These are phyloP conservation scores for Octopus sinensis DNA, from an alignment of 1,140 invertebrate genomes.

Conservation along the genomic window DNA sequence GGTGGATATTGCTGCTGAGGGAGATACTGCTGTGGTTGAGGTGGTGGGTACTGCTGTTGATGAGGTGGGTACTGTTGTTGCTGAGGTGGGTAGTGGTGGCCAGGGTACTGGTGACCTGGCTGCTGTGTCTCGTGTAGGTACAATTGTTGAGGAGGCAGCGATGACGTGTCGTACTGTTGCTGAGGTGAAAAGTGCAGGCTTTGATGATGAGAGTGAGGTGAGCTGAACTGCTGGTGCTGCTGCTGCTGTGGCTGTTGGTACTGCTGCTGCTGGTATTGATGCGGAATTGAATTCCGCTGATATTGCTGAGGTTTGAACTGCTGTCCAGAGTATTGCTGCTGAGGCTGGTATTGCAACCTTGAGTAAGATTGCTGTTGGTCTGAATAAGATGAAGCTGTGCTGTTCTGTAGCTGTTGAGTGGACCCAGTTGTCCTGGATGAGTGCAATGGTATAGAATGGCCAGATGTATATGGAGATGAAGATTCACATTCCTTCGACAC, in stretches of 20 bases:
- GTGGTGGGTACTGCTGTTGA: constrained; percentile 19
- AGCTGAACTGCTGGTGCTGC: neutral
- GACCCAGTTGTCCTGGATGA: no score
- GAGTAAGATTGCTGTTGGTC: no score
- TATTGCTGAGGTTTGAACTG: neutral
- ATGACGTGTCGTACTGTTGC: neutral
- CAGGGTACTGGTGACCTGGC: neutral
- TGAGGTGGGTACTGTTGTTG: neutral
- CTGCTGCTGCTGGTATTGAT: neutral
- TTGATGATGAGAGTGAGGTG: neutral
- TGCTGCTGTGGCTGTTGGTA: neutral
- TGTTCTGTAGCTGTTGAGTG: no score
- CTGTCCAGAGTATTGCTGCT: neutral
- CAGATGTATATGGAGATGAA: no score
- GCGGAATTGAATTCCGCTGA: neutral
- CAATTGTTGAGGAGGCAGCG: constrained; percentile 4
- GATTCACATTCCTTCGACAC: no score
- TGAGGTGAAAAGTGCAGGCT: neutral
- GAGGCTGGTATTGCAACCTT: neutral
- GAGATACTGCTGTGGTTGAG: constrained; percentile 7
- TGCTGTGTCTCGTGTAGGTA: constrained; percentile 19
- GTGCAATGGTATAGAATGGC: no score
- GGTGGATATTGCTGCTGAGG: neutral
- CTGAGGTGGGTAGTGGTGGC: neutral
- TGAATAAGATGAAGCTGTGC: no score